Percentiles rank a stretch among this genome's conserved stretches.
Evolutionary conservation across 1,140 invertebrate species (phyloP).

Genomic region (Steinernema feltiae): DNA sequence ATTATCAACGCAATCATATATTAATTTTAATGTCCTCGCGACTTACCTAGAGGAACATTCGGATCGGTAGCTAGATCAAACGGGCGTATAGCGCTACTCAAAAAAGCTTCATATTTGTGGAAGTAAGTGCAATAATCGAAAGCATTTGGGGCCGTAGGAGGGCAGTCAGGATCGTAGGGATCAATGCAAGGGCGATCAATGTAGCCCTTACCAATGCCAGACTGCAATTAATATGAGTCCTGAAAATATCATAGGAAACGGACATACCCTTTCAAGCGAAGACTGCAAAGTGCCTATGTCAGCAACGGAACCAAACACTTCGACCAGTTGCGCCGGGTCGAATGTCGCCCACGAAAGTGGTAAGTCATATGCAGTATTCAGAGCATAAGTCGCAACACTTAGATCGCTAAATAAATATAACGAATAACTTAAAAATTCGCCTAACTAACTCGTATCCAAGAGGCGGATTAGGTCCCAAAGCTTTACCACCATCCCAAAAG

Average conservation of each 20-base stretch:
- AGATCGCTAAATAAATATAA: neutral
- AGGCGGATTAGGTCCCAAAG: neutral
- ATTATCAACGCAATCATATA: neutral
- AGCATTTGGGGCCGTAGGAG: neutral
- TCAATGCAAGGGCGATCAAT: neutral
- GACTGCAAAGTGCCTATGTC: neutral
- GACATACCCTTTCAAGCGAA: neutral
- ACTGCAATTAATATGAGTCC: neutral
- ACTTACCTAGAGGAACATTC: neutral
- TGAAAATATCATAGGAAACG: neutral
- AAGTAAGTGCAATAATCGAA: neutral
- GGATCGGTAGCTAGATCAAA: neutral
- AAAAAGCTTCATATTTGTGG: neutral
- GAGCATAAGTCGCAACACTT: neutral
- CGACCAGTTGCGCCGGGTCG: neutral
- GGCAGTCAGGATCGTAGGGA: slow-evolving; percentile 1
- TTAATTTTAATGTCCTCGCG: neutral
- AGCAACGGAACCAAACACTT: neutral
- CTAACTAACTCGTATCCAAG: neutral
- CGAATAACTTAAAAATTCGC: neutral
- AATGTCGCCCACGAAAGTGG: neutral
- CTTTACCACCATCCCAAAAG: neutral
- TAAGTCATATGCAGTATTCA: neutral
- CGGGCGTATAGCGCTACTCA: neutral
- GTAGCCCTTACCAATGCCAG: neutral